Percentiles rank a stretch among this genome's conserved stretches.
phyloP scores from a whole-genome alignment of 2,888 invertebrate genomes.

The Cryptocephalus primarius region DNA sequence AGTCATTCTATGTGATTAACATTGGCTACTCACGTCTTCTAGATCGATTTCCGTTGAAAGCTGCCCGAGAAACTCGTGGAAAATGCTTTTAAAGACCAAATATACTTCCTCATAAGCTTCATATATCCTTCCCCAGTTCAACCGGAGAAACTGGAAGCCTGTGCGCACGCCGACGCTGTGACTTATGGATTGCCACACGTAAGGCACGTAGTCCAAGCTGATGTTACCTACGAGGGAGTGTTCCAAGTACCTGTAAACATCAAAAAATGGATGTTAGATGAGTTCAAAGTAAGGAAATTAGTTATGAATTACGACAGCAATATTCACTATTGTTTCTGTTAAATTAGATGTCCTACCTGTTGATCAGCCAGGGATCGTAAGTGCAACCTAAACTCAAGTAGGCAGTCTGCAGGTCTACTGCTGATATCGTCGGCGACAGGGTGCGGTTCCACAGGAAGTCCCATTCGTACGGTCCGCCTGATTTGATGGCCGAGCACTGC shows the following conservation, averaged over 20 bases:
- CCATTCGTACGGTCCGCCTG: conserved; percentile 59
- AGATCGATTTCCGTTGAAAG: conserved; percentile 32
- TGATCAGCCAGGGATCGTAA: conserved; percentile 41
- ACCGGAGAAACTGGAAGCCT: conserved; percentile 31
- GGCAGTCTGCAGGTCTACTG: conserved; percentile 40
- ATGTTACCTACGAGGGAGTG: conserved; percentile 28
- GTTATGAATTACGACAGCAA: too few species aligned
- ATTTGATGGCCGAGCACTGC: conserved; percentile 49
- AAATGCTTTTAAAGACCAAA: conserved; percentile 29
- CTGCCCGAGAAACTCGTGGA: conserved; percentile 30
- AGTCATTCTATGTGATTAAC: neutral
- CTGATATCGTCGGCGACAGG: conserved; percentile 46
- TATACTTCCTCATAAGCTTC: conserved; percentile 27
- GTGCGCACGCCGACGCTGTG: conserved; percentile 29
- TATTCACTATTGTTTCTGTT: too few species aligned
- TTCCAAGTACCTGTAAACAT: conserved; percentile 28
- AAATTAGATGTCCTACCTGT: conserved; percentile 31
- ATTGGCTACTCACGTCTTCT: conserved; percentile 29
- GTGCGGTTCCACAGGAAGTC: conserved; percentile 57
- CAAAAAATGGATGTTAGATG: neutral
- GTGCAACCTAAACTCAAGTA: conserved; percentile 42
- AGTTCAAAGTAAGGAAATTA: neutral
- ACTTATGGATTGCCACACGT: conserved; percentile 32
- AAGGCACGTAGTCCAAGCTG: conserved; percentile 28
- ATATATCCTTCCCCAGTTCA: conserved; percentile 31